Conservation (phyloP, 2,113 vertebrate genomes). For the Alethe diademata region DNA sequence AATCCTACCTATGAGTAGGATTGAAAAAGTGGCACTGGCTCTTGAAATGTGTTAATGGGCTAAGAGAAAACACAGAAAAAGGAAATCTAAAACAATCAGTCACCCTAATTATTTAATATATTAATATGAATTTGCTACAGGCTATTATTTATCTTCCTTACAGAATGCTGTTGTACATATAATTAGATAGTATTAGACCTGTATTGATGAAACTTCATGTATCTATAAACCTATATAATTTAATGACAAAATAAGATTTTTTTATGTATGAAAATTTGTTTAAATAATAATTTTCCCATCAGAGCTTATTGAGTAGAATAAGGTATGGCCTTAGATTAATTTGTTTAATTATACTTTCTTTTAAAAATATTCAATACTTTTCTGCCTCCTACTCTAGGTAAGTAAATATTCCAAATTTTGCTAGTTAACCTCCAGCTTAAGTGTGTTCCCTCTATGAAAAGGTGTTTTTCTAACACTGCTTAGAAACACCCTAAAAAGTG, state of each 20-base stretch:
- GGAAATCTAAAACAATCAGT: not conserved
- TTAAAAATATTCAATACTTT: slow-evolving; percentile 51
- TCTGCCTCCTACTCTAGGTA: not conserved
- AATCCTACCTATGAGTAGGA: not conserved
- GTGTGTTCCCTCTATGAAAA: not conserved
- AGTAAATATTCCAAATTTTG: slow-evolving; percentile 30
- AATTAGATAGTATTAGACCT: not conserved
- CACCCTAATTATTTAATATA: not conserved
- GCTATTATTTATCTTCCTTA: not conserved
- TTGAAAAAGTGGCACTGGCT: not conserved
- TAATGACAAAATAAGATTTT: slow-evolving; percentile 36
- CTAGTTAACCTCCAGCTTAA: not conserved
- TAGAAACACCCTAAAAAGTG: not conserved
- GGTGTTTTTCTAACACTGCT: not conserved
- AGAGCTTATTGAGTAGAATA: slow-evolving; percentile 44
- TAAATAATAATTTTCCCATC: slow-evolving; percentile 25
- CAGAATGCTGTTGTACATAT: not conserved
- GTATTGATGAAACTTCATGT: not conserved
- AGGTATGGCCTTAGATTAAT: slow-evolving; percentile 57
- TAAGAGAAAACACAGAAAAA: not conserved
- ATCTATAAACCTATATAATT: not conserved
- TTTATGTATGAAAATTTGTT: slow-evolving; percentile 22
- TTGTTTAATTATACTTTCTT: slow-evolving; percentile 52
- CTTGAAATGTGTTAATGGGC: not conserved
- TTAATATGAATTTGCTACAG: not conserved